Evolutionary conservation across 2,888 invertebrate genomes (phyloP).

Genomic region (Drosophila koepferae): DNA sequence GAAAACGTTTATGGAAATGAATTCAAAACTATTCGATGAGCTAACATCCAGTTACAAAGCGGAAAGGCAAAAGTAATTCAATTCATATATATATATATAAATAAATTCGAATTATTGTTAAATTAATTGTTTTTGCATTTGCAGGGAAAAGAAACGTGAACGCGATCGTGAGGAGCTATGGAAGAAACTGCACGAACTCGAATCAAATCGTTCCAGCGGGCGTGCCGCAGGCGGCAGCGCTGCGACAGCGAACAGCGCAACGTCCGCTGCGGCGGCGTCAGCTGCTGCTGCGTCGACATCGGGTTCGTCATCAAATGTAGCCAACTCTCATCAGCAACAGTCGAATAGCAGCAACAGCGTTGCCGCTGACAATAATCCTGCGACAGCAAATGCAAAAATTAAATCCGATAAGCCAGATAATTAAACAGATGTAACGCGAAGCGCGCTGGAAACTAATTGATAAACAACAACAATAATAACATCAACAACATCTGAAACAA

Average conservation of each 20-base stretch:
- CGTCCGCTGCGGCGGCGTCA: conserved; percentile 59
- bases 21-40: conserved; percentile 97
- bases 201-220: conserved; percentile 87
- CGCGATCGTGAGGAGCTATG: conserved; percentile 99
- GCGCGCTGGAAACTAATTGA: conserved; percentile 63
- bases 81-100: background rate
- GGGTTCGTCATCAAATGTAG: conserved; percentile 55
- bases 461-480: conserved; percentile 34
- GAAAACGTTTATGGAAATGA: conserved; percentile 99
- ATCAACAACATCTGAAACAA: conserved; percentile 18
- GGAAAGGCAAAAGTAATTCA: conserved; percentile 97
- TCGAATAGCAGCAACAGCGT: conserved; percentile 82
- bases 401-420: conserved; percentile 80
- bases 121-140: background rate
- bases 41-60: conserved; percentile 99
- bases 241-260: conserved; percentile 66
- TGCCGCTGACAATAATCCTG: conserved; percentile 83
- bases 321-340: conserved; percentile 82
- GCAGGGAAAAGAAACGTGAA: conserved; percentile 87
- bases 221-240: conserved; percentile 79
- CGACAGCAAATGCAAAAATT: conserved; percentile 80
- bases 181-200: conserved; percentile 96
- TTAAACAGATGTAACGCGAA: conserved; percentile 71
- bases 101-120: background rate
- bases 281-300: conserved; percentile 63